Evolutionary conservation across 2,113 vertebrate genomes (phyloP).

Genomic region (Patagioenas fasciata): DNA sequence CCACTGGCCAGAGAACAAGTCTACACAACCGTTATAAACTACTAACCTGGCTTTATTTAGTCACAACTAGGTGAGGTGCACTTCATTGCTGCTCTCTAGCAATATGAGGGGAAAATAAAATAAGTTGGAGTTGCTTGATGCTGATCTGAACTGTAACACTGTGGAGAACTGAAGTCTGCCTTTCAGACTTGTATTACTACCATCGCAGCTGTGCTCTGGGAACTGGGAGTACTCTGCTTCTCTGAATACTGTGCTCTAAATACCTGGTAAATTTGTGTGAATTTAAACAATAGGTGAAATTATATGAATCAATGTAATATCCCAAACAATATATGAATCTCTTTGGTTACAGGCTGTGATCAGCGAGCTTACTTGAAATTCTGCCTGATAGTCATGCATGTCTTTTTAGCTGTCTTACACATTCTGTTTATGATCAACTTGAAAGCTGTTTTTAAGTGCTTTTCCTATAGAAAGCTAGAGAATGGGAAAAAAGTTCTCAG

Average conservation of each 20-base stretch:
- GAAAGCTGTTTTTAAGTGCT: background rate
- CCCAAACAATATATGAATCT: background rate
- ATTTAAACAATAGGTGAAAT: background rate
- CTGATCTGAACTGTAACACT: background rate
- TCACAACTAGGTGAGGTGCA: background rate
- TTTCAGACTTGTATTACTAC: background rate
- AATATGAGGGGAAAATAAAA: background rate
- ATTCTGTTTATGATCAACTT: background rate
- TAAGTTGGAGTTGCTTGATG: background rate
- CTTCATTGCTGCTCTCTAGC: background rate
- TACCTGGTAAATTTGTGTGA: background rate
- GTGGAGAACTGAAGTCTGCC: background rate
- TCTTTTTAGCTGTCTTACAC: background rate
- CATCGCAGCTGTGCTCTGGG: background rate
- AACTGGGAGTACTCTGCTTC: background rate
- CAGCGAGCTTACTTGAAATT: background rate
- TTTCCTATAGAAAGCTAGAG: background rate
- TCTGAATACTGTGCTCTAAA: background rate
- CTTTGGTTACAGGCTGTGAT: background rate
- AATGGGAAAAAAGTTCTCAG: background rate
- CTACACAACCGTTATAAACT: background rate
- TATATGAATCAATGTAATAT: background rate
- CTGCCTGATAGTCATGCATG: accelerated
- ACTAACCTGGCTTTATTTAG: background rate
- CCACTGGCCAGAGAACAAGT: background rate